Base-by-base conservation (phyloP, 2,113 vertebrate species). In the Phrynosoma platyrhinos region DNA sequence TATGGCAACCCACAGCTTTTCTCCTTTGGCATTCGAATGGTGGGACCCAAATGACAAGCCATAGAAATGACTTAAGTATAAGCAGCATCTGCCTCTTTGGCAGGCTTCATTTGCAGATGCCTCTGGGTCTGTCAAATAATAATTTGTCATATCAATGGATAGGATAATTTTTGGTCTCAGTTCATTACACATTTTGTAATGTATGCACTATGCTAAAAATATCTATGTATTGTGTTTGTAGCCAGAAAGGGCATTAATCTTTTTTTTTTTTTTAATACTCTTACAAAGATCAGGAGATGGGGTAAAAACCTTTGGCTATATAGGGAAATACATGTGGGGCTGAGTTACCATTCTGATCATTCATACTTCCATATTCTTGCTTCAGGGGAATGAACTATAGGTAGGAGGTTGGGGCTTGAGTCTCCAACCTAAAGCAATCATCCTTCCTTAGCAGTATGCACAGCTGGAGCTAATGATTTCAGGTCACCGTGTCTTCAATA, bases 111-210 rank as follows among this genome's bases (percentile, higher is more conserved):
- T 90, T 83, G 75, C 4, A 90, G 66, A 91, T 91, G 40, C 76
- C 77, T 92, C n/a, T 14, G 53, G 52, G 4, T 83, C 32, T 90
- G 83, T 85, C n/a, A 88, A 82, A 90, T 47, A 91, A 30, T 91
- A 88, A 91, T 90, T 74, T 91, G 53, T 82, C 92, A 25, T 81
- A 25, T 12, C 1, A 1, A 10, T 53, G 20, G 40, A 85, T 64
- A 90, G 2, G 13, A 62, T 3, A 25, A 10, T 40, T 21, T 71
- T 88, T 83, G 14, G 42, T 82, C 90, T 93, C 88, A 91, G 84
- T 92, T 91, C 1, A 58, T 91, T 90, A 79, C 27, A 25, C 10
- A 94, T 88, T 92, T 83, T 84, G 68, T 90, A 18, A 7, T 82
- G 25, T 55, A 40, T 6, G 13, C 42, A 40, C 9, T 42, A 25